Base-by-base conservation (phyloP, 1,140 invertebrate species). In the Octopus sinensis region DNA sequence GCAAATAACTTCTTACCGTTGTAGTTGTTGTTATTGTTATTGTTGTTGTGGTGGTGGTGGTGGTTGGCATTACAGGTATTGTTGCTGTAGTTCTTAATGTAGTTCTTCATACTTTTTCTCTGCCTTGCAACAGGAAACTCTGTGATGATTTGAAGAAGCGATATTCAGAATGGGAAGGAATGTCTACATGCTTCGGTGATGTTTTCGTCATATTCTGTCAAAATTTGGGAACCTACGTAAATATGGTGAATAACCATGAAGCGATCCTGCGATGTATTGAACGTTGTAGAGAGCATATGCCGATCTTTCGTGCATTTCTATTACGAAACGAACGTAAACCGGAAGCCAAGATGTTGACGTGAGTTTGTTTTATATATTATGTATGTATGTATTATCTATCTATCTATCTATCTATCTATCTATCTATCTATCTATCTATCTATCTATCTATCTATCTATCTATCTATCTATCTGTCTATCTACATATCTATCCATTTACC, bases 241-340 rank as follows among this genome's bases (percentile, higher is more conserved):
- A 90, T 80, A 88, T 88, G 82, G 83, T 88, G 53, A 89, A 89
- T 81, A 89, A 89, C 81, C 88, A 88, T 81, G 87, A 89, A 56
- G 85, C 87, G 13, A 87, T 90, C 30, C 84, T 90, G 12, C 80
- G 83, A 51, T 86, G 86, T 79, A 86, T 90, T 51, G 89, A 90
- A 79, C 82, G 87, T 9, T 84, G 84, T 56, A 86, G 86, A 71
- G 88, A 89, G 82, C 85, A 88, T 78, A 84, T 83, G 0, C 88
- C 89, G 52, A 68, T 85, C 9, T 90, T 90, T 81, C 79, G 88
- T 51, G 87, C 87, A 13, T 90, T 89, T 81, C 85, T 90, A 3
- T 86, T 84, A 54, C 82, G 86, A n/a, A 86, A 88, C 79, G 85
- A 89, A 68, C 79, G 87, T 30, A 86, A 86, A 5, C 87, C 88